Percentiles rank a stretch among this genome's conserved stretches.
Conservation (phyloP, 2,797 vertebrate genomes). For the Diglossa cyanea region DNA sequence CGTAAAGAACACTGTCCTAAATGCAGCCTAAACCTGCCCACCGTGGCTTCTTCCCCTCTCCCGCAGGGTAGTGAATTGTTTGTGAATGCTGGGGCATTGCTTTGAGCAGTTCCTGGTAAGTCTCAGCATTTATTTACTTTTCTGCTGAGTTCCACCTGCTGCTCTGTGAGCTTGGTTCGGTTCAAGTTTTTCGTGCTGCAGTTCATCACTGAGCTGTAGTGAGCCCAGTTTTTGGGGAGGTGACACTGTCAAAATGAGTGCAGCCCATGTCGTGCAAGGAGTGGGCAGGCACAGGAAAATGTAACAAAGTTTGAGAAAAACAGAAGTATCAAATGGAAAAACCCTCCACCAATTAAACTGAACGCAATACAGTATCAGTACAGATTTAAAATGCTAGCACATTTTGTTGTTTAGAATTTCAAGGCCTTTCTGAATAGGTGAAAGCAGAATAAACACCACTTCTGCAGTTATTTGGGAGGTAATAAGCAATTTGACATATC, state of each 20-base stretch:
- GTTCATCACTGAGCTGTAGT: neutral
- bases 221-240: neutral
- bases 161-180: neutral
- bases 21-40: neutral
- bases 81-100: neutral
- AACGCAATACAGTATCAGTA: neutral
- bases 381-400: neutral
- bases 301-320: neutral
- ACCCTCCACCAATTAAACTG: neutral
- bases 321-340: neutral
- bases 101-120: neutral
- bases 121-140: neutral
- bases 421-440: neutral
- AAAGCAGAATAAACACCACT: neutral
- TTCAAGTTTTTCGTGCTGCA: neutral
- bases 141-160: neutral
- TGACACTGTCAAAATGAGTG: neutral
- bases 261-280: neutral
- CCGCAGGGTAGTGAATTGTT: neutral
- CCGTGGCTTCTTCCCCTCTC: neutral
- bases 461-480: constrained; percentile 6
- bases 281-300: neutral
- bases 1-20: neutral
- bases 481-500: neutral
- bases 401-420: neutral